Base-by-base conservation (phyloP, 2,113 vertebrate genomes). In the Myrmophylax atrothorax region DNA sequence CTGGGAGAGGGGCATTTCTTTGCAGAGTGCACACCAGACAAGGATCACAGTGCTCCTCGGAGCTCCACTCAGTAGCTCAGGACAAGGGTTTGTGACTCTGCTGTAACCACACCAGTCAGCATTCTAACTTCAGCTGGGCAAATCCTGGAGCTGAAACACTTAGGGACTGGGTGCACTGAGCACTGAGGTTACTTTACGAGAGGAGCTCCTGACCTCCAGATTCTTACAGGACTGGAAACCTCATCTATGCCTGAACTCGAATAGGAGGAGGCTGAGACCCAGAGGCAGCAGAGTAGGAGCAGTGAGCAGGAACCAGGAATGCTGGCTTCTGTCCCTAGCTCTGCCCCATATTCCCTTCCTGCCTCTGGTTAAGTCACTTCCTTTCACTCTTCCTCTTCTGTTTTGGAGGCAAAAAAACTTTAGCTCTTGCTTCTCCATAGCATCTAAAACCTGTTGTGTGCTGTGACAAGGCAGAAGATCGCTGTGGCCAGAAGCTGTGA, bases 301-400 rank as follows among this genome's bases (percentile, higher is more conserved):
- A 16, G 79, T 35, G 46, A 92, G 63, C 46, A 38, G 75, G 28
- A 84, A 85, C 5, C 4, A 7, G n/a, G 74, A 87, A 89, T 80
- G 62, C 81, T 93, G 62, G 52, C 78, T 89, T 37, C 89, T 55
- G 28, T 85, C 84, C 58, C 87, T 26, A 79, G 93, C 46, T 87
- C 78, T 94, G 93, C 42, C 84, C 87, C 79, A 84, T 52, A 93
- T 93, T 95, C 87, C 47, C 67, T 94, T 95, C 95, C 93, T 79
- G 66, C 25, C 89, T 75, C 85, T 37, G 35, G 25, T 62, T 87
- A 89, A 87, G 69, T 87, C 58, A 94, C 73, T 96, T 96, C 89
- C 91, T 93, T 83, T 88, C 28, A 88, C 79, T 95, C 88, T 90
- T 97, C 90, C 91, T 94, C 59, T 55, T 86, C 53, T 73, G 4